phyloP scores from a whole-genome alignment of 2,113 vertebrate species.

The Erinaceus europaeus region DNA sequence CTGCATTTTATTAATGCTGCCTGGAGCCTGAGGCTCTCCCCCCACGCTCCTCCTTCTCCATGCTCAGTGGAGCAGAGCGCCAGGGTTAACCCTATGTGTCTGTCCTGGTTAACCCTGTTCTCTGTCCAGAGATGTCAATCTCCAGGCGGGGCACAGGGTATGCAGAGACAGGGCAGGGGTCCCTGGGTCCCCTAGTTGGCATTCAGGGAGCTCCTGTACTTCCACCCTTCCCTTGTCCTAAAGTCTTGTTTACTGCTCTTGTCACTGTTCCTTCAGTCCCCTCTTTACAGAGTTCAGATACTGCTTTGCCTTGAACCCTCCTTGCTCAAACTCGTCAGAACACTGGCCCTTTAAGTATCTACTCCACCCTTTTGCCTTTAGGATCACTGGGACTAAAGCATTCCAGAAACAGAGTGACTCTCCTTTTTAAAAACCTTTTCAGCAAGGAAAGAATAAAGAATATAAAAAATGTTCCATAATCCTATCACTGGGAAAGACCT shows the following conservation, averaged over 20 bases:
- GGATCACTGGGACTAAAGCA: constrained; percentile 36
- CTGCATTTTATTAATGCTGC: constrained; percentile 84
- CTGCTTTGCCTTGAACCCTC: neutral
- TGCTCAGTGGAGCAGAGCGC: constrained; percentile 61
- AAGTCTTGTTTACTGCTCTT: neutral
- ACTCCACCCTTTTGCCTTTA: neutral
- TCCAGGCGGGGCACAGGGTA: fast-evolving
- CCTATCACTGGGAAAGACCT: constrained; percentile 12
- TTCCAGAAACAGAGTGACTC: constrained; percentile 53
- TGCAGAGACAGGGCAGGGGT: neutral
- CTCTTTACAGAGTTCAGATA: neutral
- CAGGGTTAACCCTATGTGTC: constrained; percentile 77
- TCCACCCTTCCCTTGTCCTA: neutral
- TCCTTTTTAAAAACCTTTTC: constrained; percentile 58
- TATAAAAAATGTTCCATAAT: constrained; percentile 44
- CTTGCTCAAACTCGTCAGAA: neutral
- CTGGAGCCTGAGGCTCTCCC: constrained; percentile 24
- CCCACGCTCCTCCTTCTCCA: neutral
- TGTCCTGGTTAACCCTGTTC: too few relatives aligned
- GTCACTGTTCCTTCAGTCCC: neutral
- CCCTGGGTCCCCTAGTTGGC: too few relatives aligned
- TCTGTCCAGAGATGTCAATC: constrained; percentile 13
- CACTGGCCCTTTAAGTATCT: constrained; percentile 57
- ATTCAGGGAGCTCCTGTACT: neutral
- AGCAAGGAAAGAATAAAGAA: constrained; percentile 52